Evolutionary conservation across 2,888 invertebrate species (phyloP).

Genomic region (Laothoe populi): DNA sequence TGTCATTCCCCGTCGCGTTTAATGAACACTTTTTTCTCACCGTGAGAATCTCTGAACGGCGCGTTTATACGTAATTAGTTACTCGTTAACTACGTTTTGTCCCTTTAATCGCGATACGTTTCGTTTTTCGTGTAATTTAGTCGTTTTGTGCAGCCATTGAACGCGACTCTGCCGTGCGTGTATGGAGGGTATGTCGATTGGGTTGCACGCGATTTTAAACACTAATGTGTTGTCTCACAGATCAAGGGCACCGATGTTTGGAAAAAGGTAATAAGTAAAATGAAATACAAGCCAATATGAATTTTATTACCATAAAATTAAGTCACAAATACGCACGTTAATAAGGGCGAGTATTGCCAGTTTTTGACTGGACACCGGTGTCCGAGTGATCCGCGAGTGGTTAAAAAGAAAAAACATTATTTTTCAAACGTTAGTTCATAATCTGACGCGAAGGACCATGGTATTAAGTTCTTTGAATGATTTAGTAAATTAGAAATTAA

Average conservation of each 20-base stretch:
- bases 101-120: conserved; percentile 56
- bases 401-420: too few species aligned
- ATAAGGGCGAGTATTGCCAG: too few species aligned
- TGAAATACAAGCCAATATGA: too few species aligned
- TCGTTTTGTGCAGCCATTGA: conserved; percentile 52
- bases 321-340: too few species aligned
- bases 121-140: conserved; percentile 57
- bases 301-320: too few species aligned
- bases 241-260: too few species aligned
- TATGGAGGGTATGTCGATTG: conserved; percentile 38
- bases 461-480: too few species aligned
- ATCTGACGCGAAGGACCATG: conserved; percentile 1
- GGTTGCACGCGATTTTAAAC: conserved; percentile 20
- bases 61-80: conserved; percentile 73
- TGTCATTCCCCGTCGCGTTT: conserved; percentile 48
- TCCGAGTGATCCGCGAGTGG: too few species aligned
- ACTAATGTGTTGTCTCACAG: not conserved
- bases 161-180: conserved; percentile 46
- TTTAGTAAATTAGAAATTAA: too few species aligned
- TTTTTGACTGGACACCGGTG: too few species aligned
- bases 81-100: conserved; percentile 69
- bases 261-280: too few species aligned
- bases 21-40: conserved; percentile 52
- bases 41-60: conserved; percentile 67
- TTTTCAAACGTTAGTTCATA: not conserved